Evolutionary conservation across 1,140 invertebrate genomes (phyloP).

Genomic region (Limonius californicus): DNA sequence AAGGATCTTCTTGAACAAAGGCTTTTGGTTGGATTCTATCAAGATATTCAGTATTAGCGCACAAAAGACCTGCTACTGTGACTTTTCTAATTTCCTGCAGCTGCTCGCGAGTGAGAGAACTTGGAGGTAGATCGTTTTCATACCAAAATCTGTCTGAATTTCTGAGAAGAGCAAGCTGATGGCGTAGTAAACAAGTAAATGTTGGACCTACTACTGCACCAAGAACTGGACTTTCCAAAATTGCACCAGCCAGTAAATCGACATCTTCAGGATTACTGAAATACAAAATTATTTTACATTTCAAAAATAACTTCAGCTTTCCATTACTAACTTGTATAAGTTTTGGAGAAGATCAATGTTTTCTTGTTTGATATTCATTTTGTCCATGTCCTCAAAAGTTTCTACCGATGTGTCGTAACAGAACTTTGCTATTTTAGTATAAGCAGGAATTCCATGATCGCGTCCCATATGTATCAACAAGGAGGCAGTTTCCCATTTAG

Average conservation of each 20-base stretch:
- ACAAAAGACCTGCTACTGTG: conserved; percentile 77
- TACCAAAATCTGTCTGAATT: conserved; percentile 92
- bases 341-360: conserved; percentile 57
- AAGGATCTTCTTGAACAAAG: conserved; percentile 83
- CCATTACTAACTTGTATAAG: conserved; percentile 56
- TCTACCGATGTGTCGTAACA: conserved; percentile 56
- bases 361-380: conserved; percentile 56
- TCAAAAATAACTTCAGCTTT: conserved; percentile 19
- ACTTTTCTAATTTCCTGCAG: conserved; percentile 82
- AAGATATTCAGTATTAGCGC: conserved; percentile 70
- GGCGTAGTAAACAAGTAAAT: conserved; percentile 75
- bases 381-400: conserved; percentile 62
- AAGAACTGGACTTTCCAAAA: conserved; percentile 74
- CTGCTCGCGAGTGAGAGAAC: conserved; percentile 76
- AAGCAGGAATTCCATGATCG: conserved; percentile 89
- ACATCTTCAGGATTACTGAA: conserved; percentile 71
- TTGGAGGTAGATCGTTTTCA: conserved; percentile 90
- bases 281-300: too few species aligned
- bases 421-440: conserved; percentile 67
- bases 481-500: conserved; percentile 53
- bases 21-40: conserved; percentile 73
- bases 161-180: conserved; percentile 75
- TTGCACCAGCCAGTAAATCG: conserved; percentile 80
- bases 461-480: conserved; percentile 66
- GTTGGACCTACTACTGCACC: conserved; percentile 84